Percentiles rank a stretch among this genome's conserved stretches.
phyloP scores from a whole-genome alignment of 2,113 vertebrate genomes.

The Cepphus grylle region DNA sequence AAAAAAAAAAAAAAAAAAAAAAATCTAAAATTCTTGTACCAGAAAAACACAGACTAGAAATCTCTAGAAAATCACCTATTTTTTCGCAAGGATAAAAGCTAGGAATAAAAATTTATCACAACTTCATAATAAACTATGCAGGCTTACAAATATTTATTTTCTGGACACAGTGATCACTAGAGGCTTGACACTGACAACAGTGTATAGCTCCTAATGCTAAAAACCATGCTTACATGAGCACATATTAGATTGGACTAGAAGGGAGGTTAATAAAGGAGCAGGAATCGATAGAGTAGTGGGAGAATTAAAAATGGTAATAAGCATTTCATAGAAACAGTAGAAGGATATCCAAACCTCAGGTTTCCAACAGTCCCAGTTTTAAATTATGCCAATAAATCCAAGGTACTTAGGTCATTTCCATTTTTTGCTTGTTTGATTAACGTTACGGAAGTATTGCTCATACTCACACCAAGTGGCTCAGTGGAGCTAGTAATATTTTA shows the following conservation, averaged over 20 bases:
- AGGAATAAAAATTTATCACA: neutral
- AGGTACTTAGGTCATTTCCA: neutral
- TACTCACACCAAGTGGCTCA: rapidly evolving
- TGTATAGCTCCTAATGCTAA: neutral
- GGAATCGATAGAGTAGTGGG: neutral
- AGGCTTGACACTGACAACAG: neutral
- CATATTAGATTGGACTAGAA: neutral
- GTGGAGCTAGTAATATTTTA: neutral
- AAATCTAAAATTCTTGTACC: neutral
- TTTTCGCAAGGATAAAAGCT: neutral
- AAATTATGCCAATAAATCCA: neutral
- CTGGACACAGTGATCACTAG: neutral
- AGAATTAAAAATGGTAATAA: neutral
- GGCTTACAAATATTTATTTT: neutral
- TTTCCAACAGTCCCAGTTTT: neutral
- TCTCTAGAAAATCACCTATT: neutral
- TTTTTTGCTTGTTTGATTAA: neutral
- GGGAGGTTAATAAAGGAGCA: neutral
- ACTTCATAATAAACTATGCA: neutral
- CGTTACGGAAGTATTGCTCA: neutral
- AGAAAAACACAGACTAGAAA: neutral
- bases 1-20: neutral
- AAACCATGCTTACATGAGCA: neutral
- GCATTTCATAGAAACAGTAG: neutral
- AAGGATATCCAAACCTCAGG: neutral